Base-by-base conservation (phyloP, 2,888 invertebrate species). In the Drosophila setosimentum region DNA sequence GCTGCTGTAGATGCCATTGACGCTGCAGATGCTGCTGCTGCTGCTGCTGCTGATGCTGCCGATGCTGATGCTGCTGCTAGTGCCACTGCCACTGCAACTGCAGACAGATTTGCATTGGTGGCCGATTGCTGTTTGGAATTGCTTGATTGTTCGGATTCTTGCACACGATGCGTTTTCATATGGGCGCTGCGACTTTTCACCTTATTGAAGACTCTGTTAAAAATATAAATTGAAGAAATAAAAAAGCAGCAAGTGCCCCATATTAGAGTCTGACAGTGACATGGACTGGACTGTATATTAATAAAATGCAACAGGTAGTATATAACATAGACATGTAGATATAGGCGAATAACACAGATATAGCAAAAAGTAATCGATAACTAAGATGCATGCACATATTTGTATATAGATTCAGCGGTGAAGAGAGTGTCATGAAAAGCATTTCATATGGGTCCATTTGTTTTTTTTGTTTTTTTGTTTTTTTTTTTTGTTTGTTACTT, bases 121-220 rank as follows among this genome's bases (percentile, higher is more conserved):
- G 73, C 62, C 24, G 63, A 60, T 40, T 74, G 76, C 51, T 78
- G 73, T 13, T 81, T 79, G 42, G 57, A 53, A 71, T 82, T 82
- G 18, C 82, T 73, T 65, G 80, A 79, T 60, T 83, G 95, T 93
- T 96, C 97, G 93, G 96, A 95, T 94, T 98, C 97, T 93, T 96
- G 96, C 91, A 97, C 97, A 93, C 97, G 96, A 94, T 99, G 99
- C 86, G 98, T 98, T 95, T 99, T 99, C 99, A 99, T 99, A 94
- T 99, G 99, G 82, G 99, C 99, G 94, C 98, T 99, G 94, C 99
- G 96, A 95, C 99, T 99, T 95, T 99, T 98, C 93, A 99, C 98
- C 95, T 99, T 99, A 94, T 96, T 96, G 95, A 99, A 99, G 94
- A 98, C 96, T 95, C 98, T 99, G 96, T 88, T 95, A 85, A 45